Evolutionary conservation across 2,888 invertebrate species (phyloP).

Genomic region (Drosophila birchii): DNA sequence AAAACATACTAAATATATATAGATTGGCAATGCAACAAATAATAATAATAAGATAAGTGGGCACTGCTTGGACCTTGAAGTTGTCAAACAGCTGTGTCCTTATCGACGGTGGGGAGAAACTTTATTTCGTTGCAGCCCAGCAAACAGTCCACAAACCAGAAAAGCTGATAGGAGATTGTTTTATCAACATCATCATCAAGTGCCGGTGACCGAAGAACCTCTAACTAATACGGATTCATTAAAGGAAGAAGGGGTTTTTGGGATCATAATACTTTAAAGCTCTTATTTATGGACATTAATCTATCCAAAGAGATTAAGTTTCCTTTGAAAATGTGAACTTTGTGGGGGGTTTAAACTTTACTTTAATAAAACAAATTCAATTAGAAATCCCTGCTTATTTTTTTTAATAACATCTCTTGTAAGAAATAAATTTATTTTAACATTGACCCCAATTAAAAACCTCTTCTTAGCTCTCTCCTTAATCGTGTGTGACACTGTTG

Average conservation of each 20-base stretch:
- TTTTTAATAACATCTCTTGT: no score
- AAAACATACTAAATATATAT: slow-evolving; percentile 13
- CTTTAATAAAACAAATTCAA: not conserved
- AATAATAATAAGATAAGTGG: slow-evolving; percentile 57
- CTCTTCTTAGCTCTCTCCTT: not conserved
- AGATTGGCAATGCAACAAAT: slow-evolving; percentile 43
- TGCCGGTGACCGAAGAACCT: not conserved
- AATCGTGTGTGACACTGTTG: slow-evolving; percentile 4
- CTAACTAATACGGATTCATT: not conserved
- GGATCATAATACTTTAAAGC: not conserved
- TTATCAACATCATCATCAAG: slow-evolving; percentile 1
- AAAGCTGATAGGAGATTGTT: not conserved
- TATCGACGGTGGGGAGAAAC: slow-evolving; percentile 20
- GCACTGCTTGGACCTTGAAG: slow-evolving; percentile 65
- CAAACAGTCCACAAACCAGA: no score
- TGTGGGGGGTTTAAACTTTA: not conserved
- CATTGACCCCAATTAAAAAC: slow-evolving; percentile 4
- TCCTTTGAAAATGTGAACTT: slow-evolving; percentile 4
- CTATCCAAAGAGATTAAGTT: not conserved
- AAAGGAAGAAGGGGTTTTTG: not conserved
- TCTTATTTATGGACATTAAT: slow-evolving; percentile 3
- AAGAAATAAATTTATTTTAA: no score
- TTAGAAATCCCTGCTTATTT: no score
- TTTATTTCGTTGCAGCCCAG: slow-evolving; percentile 26
- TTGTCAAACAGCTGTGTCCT: slow-evolving; percentile 67